Evolutionary conservation across 1,140 invertebrate species (phyloP), one percentile per base, ranked within the genome.

Genomic region (Teleogryllus occipitalis): DNA sequence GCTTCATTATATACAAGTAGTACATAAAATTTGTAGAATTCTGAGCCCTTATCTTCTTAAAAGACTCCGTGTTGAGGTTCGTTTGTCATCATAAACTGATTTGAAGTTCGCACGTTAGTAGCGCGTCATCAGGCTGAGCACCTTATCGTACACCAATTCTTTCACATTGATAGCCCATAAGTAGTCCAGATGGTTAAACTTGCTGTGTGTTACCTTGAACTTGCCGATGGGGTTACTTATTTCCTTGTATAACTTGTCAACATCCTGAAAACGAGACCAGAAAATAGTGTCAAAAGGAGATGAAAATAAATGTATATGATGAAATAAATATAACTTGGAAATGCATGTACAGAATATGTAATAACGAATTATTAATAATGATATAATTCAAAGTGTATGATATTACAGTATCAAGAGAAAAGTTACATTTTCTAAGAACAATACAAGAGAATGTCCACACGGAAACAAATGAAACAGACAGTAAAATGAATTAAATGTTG

Each of bases 81-180:
- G 27, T 39, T 39, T 39, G 27, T 39, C 5, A 2, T 39, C 5
- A 39, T 39, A 75, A 2, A 39, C 27, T 39, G 27, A 5, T 39
- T 39, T 39, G 27, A 39, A 39, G 5, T 39, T 39, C 5, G 1
- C 27, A 39, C 27, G 54, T 79, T 48, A 79, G 8, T 15, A 54
- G 46, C 48, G 18, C 78, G 86, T 85, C 79, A 82, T 80, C 7
- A 82, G 49, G 78, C 76, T 80, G 14, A 83, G 80, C 6, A 84
- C 39, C 80, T 80, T 81, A 7, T 81, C 80, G 75, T 79, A 81
- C 6, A 81, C 18, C 8, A 76, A 15, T 39, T 48, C 48, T 7
- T 76, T 75, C 6, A 22, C 80, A 49, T 81, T 46, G n/a, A 81
- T 81, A 22, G 80, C 80, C 74, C 78, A 81, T 15, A 81, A 47